Conservation (phyloP, 2,888 invertebrate genomes). For the Neoitamus cyanurus region DNA sequence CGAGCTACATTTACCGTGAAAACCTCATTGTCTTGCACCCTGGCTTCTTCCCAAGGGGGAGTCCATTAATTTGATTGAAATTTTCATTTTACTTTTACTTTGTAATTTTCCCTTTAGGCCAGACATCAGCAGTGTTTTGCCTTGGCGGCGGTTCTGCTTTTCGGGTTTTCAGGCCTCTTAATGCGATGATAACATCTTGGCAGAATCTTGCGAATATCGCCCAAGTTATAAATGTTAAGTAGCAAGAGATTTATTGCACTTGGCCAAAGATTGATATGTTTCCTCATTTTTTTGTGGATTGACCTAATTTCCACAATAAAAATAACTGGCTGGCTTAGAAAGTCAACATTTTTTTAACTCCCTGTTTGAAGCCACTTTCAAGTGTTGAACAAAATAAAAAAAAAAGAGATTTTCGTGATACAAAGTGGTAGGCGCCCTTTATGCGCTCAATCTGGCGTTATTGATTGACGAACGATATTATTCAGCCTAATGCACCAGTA, state of each 20-base stretch:
- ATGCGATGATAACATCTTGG: neutral
- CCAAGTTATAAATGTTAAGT: neutral
- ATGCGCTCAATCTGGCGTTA: no score
- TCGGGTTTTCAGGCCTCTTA: neutral
- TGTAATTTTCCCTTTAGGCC: neutral
- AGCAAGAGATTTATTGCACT: neutral
- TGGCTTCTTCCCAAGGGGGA: neutral
- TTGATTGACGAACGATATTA: no score
- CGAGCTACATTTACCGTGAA: slow-evolving; percentile 19
- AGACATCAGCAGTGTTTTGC: neutral
- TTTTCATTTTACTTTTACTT: slow-evolving; percentile 5
- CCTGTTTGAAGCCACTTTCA: no score
- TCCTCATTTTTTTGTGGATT: neutral
- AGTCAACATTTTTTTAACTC: neutral
- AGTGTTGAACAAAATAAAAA: no score
- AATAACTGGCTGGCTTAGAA: neutral
- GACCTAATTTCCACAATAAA: neutral
- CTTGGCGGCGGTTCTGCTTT: neutral
- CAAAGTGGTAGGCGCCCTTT: no score
- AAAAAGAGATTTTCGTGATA: no score
- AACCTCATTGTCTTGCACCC: slow-evolving; percentile 11
- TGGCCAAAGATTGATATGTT: neutral
- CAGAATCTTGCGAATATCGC: neutral
- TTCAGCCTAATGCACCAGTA: no score
- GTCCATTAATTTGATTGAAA: neutral